Conservation (phyloP, 2,113 vertebrate species). For the Ctenomys sociabilis region DNA sequence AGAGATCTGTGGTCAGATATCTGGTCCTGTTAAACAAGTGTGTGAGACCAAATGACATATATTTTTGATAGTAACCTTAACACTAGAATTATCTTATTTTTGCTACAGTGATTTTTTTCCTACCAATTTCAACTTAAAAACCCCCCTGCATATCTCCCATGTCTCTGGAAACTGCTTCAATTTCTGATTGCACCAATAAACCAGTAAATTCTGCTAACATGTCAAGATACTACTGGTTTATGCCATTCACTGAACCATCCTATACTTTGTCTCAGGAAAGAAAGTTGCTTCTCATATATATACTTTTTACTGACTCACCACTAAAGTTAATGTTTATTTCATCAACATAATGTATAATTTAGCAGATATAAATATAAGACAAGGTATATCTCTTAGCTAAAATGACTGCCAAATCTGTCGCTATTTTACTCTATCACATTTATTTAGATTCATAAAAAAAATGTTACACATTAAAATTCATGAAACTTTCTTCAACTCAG, state of each 20-base stretch:
- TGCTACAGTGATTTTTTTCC: not conserved
- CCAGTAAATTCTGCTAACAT: not conserved
- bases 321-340: constrained; percentile 25
- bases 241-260: not conserved
- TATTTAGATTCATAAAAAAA: constrained; percentile 52
- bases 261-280: not conserved
- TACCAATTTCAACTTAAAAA: not conserved
- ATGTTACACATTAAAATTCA: not conserved
- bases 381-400: not conserved
- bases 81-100: not conserved
- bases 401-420: not conserved
- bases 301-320: not conserved
- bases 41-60: not conserved
- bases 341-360: not conserved
- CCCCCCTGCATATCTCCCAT: not conserved
- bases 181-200: not conserved
- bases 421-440: constrained; percentile 10
- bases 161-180: constrained; percentile 40
- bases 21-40: not conserved
- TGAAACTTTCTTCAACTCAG: not conserved
- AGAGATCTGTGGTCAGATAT: not conserved
- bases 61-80: not conserved
- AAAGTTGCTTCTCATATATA: not conserved
- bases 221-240: not conserved
- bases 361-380: not conserved